Evolutionary conservation across 2,113 vertebrate species (phyloP).

Genomic region (Hemibagrus wyckioides): DNA sequence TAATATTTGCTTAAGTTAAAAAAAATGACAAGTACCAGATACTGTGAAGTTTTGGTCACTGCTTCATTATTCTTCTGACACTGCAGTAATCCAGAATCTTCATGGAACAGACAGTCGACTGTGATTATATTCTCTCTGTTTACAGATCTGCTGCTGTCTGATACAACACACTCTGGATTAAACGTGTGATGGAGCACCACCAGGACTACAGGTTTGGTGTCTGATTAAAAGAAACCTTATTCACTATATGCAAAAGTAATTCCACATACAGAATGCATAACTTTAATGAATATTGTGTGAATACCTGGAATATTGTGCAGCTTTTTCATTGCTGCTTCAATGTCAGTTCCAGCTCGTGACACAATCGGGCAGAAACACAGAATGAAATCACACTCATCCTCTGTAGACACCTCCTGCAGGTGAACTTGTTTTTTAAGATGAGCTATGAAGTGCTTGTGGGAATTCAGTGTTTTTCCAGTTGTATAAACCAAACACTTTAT

Average conservation of each 20-base stretch:
- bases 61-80: neutral
- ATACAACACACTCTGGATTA: neutral
- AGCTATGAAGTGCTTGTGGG: neutral
- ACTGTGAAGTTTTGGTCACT: neutral
- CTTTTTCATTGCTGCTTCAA: neutral
- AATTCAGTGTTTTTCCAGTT: neutral
- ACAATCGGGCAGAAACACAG: constrained; percentile 10
- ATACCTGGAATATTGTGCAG: neutral
- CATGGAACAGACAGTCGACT: constrained; percentile 32
- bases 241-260: neutral
- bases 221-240: neutral
- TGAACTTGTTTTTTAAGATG: neutral
- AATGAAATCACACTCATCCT: neutral
- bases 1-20: neutral
- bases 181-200: constrained; percentile 34
- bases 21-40: neutral
- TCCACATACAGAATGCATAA: neutral
- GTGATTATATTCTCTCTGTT: neutral
- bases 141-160: constrained; percentile 1
- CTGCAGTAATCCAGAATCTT: neutral
- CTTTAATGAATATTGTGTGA: neutral
- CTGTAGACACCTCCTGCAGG: neutral
- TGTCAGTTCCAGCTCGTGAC: constrained; percentile 8
- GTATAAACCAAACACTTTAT: neutral
- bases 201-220: neutral